Base-by-base conservation (phyloP, 2,797 vertebrate species). In the Pempheris klunzingeri region DNA sequence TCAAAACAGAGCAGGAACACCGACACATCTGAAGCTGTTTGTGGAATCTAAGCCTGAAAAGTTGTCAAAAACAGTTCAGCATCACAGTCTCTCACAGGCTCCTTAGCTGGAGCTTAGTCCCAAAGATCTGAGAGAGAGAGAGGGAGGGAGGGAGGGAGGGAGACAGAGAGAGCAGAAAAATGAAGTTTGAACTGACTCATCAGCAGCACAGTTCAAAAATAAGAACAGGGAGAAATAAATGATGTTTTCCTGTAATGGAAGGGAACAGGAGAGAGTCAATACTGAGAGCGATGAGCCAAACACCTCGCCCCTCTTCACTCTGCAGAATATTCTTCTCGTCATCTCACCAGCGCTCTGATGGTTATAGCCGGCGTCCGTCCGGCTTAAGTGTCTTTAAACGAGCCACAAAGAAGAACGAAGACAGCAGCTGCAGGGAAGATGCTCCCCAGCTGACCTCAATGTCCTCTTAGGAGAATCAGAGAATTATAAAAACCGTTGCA, bases 131-230 rank as follows among this genome's bases (percentile, higher is more conserved):
- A 59, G 46, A 32, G 32, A 55, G 61, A 20, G 67, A 74, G 38
- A 43, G 7, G 15, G 20, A 55, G 46, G 65, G 4, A 10, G 26
- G 18, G 43, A 12, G 18, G 20, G 5, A 0, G n/a, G n/a, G n/a
- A n/a, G n/a, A n/a, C n/a, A n/a, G n/a, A n/a, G n/a, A n/a, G 74
- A 78, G 58, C 20, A 66, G 54, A 71, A 1, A 24, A 58, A 22
- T 57, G 5, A 69, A 63, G 39, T 61, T 52, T 67, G 26, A 69
- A 57, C 13, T 84, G 83, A 90, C n/a, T 87, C 78, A 77, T 70
- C 13, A 67, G 55, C 36, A 30, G 3, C 34, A 49, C 7, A 44
- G 52, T 18, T 79, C n/a, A 26, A 73, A 78, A 71, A 69, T 28
- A 28, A 70, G 59, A 66, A 39, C 70, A 46, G n/a, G n/a, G n/a